Evolutionary conservation across 2,888 invertebrate genomes (phyloP), one percentile per base, ranked within the genome.

Genomic region (Phymatocera aterrima): DNA sequence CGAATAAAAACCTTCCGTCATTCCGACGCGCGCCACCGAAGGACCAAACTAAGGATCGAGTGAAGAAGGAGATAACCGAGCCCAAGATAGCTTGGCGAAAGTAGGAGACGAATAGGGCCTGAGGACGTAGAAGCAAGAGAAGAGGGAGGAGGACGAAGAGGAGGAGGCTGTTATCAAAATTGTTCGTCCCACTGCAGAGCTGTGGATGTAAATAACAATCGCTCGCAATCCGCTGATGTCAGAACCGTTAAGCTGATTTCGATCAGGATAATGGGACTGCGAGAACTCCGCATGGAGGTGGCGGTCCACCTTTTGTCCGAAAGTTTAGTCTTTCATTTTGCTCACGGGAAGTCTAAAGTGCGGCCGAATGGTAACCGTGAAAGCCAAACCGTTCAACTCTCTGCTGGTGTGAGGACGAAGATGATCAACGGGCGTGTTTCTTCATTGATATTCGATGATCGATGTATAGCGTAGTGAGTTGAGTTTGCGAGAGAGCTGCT

Each of bases 1-100:
- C 75, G 24, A 75, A 75, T 75, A 60, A 40, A 75, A 75, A 75
- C 60, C 75, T 57, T 28, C 75, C 57, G 75, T 75, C 75, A 75
- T 57, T 75, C 57, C 40, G 75, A 75, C 75, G 57, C 54, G 72
- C 68, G 68, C 46, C 68, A 28, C 15, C 10, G 28, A 68, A 72
- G 48, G 34, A 72, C 72, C 68, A 34, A n/a, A 21, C 46, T 31
- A 72, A 51, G 72, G 72, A 72, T 72, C 72, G 51, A 34, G 31
- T 8, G 5, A 43, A 31, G 28, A 34, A 51, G 51, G 34, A 51
- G 28, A 34, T 10, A 31, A 18, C n/a, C 31, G 18, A 37, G 1
- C 10, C n/a, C n/a, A n/a, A 64, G 37, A 64, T 10, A 64, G 37
- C 37, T 21, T 18, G 21, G 10, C 12, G 24, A 64, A 40, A 57